Percentiles rank a stretch among this genome's conserved stretches.
Evolutionary conservation across 1,140 invertebrate species (phyloP).

Genomic region (Mylabris phalerata): DNA sequence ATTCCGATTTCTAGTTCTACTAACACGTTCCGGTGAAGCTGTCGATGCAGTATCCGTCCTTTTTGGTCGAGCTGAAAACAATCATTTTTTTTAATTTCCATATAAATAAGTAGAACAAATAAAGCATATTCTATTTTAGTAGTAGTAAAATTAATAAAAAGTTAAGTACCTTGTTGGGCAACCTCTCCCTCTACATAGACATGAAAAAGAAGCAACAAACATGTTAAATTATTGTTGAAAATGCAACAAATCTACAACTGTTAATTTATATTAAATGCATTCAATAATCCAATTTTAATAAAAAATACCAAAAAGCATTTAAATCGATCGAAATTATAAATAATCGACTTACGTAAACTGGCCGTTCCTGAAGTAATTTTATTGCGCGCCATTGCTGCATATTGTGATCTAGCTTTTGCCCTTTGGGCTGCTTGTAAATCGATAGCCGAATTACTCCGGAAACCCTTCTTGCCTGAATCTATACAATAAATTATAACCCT

Average conservation of each 20-base stretch:
- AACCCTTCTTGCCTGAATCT: constrained; percentile 40
- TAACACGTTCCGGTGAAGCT: constrained; percentile 56
- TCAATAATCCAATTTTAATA: background rate
- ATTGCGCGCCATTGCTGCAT: constrained; percentile 66
- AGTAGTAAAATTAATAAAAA: constrained; percentile 15
- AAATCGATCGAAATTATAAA: background rate
- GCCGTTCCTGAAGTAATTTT: constrained; percentile 63
- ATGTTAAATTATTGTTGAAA: background rate
- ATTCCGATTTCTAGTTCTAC: constrained; percentile 53
- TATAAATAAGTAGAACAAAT: background rate
- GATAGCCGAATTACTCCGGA: constrained; percentile 85
- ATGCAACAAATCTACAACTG: background rate
- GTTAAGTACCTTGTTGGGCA: constrained; percentile 48
- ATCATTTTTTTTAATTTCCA: background rate
- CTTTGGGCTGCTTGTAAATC: constrained; percentile 83
- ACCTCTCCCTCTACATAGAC: constrained; percentile 48
- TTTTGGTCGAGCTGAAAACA: constrained; percentile 53
- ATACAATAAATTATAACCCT: constrained; percentile 1
- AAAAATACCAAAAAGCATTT: constrained; percentile 1
- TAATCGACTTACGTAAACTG: constrained; percentile 61
- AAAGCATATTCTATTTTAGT: too few species aligned
- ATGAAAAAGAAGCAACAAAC: constrained; percentile 39
- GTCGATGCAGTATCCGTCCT: constrained; percentile 48
- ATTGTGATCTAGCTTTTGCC: constrained; percentile 72
- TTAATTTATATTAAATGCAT: background rate